A percentile compares a stretch with the other conserved stretches of the same genome.
phyloP scores from a whole-genome alignment of 2,888 invertebrate species.

The Drosophila antonietae region DNA sequence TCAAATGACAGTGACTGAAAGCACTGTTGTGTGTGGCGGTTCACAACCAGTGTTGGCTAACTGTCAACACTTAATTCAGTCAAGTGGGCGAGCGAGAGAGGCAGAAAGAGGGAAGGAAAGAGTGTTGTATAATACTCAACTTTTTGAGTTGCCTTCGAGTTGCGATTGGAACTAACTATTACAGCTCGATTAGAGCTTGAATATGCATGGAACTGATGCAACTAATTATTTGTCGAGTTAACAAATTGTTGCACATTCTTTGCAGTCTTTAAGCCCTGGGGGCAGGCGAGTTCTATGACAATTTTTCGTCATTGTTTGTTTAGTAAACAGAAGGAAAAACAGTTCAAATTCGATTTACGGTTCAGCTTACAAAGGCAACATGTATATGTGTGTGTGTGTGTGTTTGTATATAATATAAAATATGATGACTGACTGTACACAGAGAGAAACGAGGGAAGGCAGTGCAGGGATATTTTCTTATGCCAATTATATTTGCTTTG shows the following conservation, averaged over 20 bases:
- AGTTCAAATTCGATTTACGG: constrained; percentile 21
- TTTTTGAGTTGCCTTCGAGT: not conserved
- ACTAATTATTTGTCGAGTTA: constrained; percentile 27
- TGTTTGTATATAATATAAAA: not conserved
- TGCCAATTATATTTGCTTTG: not conserved
- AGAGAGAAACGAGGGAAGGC: not conserved
- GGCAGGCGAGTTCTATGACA: not conserved
- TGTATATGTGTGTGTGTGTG: not conserved
- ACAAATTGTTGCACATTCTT: constrained; percentile 24
- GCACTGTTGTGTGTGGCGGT: not conserved
- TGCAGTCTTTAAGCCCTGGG: not conserved
- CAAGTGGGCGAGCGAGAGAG: not conserved
- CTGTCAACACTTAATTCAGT: not conserved
- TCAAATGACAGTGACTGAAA: constrained; percentile 19
- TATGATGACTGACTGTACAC: not conserved
- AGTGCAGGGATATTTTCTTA: not conserved
- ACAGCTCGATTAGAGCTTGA: not conserved
- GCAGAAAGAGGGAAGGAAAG: not conserved
- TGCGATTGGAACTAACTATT: not conserved
- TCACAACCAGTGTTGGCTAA: constrained; percentile 2
- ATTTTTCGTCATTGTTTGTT: constrained; percentile 21
- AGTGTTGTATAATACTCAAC: no score
- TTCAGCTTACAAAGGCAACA: constrained; percentile 2
- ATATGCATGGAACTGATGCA: constrained; percentile 7
- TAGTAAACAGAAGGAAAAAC: constrained; percentile 30